Evolutionary conservation across 2,113 vertebrate species (phyloP).

Genomic region (Garra rufa): DNA sequence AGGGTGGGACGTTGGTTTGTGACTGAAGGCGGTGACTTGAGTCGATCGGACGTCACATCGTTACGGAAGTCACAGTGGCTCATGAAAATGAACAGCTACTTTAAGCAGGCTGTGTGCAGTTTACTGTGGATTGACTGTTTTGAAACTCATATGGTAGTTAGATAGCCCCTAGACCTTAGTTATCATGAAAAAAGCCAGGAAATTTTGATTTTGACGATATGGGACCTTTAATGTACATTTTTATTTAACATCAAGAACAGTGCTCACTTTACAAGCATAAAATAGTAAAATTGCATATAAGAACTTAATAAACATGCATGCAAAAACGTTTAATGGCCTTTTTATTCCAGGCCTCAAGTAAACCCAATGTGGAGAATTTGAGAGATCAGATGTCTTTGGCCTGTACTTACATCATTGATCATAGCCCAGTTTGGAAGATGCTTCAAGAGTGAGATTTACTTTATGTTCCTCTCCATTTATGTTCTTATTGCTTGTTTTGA

Average conservation of each 20-base stretch:
- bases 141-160: no score
- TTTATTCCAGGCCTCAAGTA: slow-evolving; percentile 82
- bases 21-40: no score
- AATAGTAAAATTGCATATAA: neutral
- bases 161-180: no score
- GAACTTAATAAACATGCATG: neutral
- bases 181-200: no score
- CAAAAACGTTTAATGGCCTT: neutral
- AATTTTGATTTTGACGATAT: no score
- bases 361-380: slow-evolving; percentile 79
- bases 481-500: neutral
- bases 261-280: neutral
- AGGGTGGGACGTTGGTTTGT: no score
- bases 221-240: no score
- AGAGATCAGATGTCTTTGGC: slow-evolving; percentile 78
- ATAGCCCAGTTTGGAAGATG: slow-evolving; percentile 85
- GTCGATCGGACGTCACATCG: no score
- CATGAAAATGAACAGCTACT: no score
- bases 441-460: slow-evolving; percentile 68
- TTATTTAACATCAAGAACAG: neutral
- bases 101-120: no score
- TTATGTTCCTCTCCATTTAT: neutral
- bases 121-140: no score
- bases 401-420: slow-evolving; percentile 82
- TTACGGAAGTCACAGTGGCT: no score